Evolutionary conservation across 2,113 vertebrate species (phyloP).

Genomic region (Dicaeum eximium): DNA sequence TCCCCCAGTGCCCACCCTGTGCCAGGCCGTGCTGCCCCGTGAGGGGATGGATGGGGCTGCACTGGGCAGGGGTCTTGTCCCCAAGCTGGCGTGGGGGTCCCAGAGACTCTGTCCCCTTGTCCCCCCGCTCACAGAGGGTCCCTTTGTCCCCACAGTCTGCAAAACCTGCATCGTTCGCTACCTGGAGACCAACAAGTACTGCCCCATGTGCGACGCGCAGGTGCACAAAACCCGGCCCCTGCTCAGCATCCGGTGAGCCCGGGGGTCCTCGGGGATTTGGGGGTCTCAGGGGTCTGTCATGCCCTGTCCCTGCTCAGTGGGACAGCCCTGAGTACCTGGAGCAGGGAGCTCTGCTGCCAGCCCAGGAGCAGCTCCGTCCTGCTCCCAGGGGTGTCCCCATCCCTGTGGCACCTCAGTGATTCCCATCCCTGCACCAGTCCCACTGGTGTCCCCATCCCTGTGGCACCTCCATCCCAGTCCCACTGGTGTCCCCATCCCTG

Average conservation of each 20-base stretch:
- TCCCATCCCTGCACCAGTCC: too few species aligned
- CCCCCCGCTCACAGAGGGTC: not conserved
- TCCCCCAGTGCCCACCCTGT: fast-evolving
- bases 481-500: not conserved
- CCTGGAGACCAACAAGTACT: conserved; percentile 94
- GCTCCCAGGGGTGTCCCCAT: too few species aligned
- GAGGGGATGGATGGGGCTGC: fast-evolving
- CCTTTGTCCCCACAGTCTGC: conserved; percentile 73
- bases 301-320: not conserved
- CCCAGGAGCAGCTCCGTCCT: not conserved
- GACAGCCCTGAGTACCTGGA: not conserved
- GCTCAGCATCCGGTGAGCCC: conserved; percentile 86
- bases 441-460: not conserved
- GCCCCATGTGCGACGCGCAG: conserved; percentile 91
- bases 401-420: too few species aligned
- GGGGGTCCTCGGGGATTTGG: not conserved
- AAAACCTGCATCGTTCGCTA: conserved; percentile 94
- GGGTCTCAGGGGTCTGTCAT: too few species aligned
- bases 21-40: fast-evolving
- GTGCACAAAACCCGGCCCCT: conserved; percentile 92
- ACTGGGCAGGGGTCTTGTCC: fast-evolving
- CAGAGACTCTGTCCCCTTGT: not conserved
- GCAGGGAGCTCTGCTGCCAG: not conserved
- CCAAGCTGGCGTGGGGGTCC: not conserved
- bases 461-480: too few species aligned